Evolutionary conservation across 2,797 vertebrate genomes (phyloP).

Genomic region (Orestias chungarensis): DNA sequence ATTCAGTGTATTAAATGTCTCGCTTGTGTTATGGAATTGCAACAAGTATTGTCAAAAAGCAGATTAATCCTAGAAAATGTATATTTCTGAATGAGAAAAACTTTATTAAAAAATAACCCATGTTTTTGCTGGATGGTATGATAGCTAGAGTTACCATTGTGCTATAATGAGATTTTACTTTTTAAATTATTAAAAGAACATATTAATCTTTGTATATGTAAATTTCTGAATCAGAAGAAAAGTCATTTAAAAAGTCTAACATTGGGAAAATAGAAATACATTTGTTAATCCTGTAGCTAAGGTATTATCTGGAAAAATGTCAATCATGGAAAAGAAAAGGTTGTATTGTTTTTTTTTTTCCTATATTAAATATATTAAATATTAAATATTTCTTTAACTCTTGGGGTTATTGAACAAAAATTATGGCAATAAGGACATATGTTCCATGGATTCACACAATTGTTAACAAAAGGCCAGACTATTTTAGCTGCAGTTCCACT

Average conservation of each 20-base stretch:
- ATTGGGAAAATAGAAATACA: not conserved
- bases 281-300: not conserved
- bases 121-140: too few relatives aligned
- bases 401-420: not conserved
- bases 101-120: too few relatives aligned
- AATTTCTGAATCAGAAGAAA: not conserved
- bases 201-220: not conserved
- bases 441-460: not conserved
- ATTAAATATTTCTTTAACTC: not conserved
- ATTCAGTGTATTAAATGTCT: too few relatives aligned
- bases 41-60: too few relatives aligned
- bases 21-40: too few relatives aligned
- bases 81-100: too few relatives aligned
- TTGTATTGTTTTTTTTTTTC: not conserved
- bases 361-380: not conserved
- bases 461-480: constrained; percentile 3
- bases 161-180: not conserved
- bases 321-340: not conserved
- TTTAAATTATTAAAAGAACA: constrained; percentile 1
- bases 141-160: too few relatives aligned
- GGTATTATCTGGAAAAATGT: not conserved
- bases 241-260: not conserved
- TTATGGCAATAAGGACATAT: not conserved
- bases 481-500: constrained; percentile 6
- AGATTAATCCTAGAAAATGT: too few relatives aligned